Percentiles rank a stretch among this genome's conserved stretches.
Conservation (phyloP, 2,113 vertebrate genomes). For the Puma concolor region DNA sequence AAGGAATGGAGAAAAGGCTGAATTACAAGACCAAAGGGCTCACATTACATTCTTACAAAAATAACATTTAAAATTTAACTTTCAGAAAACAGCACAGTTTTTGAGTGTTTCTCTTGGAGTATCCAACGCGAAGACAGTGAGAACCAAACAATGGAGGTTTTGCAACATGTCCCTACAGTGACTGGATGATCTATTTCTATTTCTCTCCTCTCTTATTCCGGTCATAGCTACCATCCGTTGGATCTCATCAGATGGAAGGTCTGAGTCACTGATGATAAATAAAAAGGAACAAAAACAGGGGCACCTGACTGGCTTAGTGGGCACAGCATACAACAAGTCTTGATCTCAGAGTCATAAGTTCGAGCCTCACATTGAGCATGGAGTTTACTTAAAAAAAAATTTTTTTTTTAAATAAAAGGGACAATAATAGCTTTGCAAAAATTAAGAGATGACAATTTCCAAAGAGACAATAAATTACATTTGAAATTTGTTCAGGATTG, state of each 20-base stretch:
- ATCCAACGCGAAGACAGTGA: background rate
- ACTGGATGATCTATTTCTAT: background rate
- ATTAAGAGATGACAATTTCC: background rate
- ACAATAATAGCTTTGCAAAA: slow-evolving; percentile 2
- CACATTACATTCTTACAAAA: background rate
- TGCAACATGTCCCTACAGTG: background rate
- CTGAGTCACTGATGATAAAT: background rate
- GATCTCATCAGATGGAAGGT: background rate
- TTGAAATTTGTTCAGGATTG: background rate
- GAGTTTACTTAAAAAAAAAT: background rate
- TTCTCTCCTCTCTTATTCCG: background rate
- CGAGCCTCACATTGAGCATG: background rate
- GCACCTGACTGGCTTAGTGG: background rate
- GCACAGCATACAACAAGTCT: background rate
- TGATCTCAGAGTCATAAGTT: background rate
- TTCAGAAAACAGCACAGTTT: background rate
- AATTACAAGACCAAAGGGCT: background rate
- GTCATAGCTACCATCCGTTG: background rate
- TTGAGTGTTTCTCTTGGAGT: background rate
- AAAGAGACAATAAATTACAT: background rate
- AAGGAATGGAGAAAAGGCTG: background rate
- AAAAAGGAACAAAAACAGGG: background rate
- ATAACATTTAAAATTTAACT: background rate
- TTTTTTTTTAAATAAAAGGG: background rate
- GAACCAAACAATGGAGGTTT: background rate